Conservation (phyloP, 2,113 vertebrate genomes). For the Chaenogobius annularis region DNA sequence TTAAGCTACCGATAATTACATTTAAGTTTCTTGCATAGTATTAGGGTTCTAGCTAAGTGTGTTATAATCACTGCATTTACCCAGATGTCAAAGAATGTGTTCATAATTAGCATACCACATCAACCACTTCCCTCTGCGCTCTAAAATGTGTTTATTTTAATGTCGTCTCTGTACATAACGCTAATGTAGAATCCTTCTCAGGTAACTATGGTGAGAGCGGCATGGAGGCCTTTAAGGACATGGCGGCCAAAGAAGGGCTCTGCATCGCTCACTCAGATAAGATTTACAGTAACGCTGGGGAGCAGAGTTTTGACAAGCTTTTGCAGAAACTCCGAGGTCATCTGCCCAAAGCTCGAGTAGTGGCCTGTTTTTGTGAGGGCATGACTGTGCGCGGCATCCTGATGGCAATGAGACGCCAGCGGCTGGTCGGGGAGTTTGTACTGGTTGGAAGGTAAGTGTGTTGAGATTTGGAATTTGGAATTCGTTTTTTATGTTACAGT, state of each 20-base stretch:
- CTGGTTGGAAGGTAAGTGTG: constrained; percentile 91
- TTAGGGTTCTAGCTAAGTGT: background rate
- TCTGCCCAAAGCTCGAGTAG: constrained; percentile 93
- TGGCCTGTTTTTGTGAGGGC: constrained; percentile 97
- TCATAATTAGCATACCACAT: background rate
- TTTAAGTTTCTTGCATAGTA: background rate
- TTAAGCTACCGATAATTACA: background rate
- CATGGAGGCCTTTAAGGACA: constrained; percentile 99
- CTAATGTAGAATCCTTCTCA: constrained; percentile 45
- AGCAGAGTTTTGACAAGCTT: constrained; percentile 91
- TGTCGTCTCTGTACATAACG: too few species aligned
- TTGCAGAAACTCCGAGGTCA: constrained; percentile 89
- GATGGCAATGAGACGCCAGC: constrained; percentile 93
- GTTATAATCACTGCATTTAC: background rate
- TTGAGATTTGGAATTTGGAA: background rate
- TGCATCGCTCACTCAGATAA: constrained; percentile 99
- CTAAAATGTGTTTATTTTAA: background rate
- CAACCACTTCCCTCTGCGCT: background rate
- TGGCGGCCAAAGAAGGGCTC: constrained; percentile 94
- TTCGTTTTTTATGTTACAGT: too few species aligned
- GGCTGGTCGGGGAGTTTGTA: constrained; percentile 90
- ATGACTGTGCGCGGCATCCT: constrained; percentile 96
- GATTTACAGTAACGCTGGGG: constrained; percentile 98
- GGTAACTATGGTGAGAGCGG: constrained; percentile 99
- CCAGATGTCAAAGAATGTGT: background rate